phyloP scores from a whole-genome alignment of 2,113 vertebrate species.

The Eupsittula cactorum region DNA sequence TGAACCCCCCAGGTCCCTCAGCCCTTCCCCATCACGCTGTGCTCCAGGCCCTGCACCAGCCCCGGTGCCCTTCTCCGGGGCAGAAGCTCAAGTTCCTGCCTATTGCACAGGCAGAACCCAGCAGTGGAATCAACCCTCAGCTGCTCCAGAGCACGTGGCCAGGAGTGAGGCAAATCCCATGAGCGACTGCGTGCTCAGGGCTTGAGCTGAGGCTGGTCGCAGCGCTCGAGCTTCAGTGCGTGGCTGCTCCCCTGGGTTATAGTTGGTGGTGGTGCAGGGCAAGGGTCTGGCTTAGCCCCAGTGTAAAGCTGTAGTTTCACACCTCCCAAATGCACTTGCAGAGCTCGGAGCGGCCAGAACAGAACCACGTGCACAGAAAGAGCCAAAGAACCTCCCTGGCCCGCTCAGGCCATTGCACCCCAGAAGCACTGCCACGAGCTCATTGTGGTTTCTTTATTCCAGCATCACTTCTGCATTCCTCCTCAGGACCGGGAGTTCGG shows the following conservation, averaged over 20 bases:
- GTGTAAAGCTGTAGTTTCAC: background rate
- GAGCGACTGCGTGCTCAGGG: background rate
- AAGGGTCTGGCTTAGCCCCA: background rate
- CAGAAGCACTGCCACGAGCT: background rate
- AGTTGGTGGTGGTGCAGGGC: background rate
- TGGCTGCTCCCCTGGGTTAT: background rate
- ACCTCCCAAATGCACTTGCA: background rate
- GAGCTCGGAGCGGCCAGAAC: background rate
- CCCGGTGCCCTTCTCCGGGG: fast-evolving
- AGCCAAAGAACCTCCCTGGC: background rate
- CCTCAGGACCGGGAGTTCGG: background rate
- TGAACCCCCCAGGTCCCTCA: background rate
- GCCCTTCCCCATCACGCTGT: background rate
- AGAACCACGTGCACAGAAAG: background rate
- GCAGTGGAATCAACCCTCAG: background rate
- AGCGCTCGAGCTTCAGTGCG: background rate
- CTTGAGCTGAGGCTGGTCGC: background rate
- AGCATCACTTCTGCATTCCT: conserved; percentile 30
- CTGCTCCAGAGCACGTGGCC: background rate
- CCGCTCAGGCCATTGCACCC: fast-evolving
- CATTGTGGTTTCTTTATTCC: conserved; percentile 50
- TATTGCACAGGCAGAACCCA: background rate
- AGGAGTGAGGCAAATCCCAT: background rate
- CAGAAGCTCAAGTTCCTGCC: background rate
- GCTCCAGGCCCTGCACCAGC: background rate